Evolutionary conservation across 2,888 invertebrate species (phyloP), one percentile per base, ranked within the genome.

Genomic region (Xylophagus ater): DNA sequence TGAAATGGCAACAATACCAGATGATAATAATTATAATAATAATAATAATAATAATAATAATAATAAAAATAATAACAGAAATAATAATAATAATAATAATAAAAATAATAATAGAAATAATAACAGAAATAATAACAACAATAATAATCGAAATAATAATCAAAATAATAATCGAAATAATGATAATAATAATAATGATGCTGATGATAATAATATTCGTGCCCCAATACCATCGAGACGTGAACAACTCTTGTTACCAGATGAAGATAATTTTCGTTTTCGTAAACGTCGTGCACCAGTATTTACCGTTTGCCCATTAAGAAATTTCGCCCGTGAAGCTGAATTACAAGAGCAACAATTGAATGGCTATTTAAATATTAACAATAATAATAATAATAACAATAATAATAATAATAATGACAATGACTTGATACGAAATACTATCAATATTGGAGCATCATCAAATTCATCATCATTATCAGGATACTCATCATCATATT

Each of bases 191-290:
- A 15, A 20, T 19, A 19, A 20, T 17, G 28, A 24, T 31, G 30
- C 23, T 24, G 35, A 28, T 20, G 37, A 23, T n/a, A 30, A 37
- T 19, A 21, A 20, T 25, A 25, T 64, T 5, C 56, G 63, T 13
- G 59, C 63, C 6, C 63, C 63, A 1, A 63, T 63, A 34, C 58
- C 62, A 9, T 61, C 65, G 7, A 55, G 57, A 18, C 56, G 65
- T 2, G 64, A 64, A 41, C 62, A 61, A 41, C 45, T 63, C n/a
- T 47, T 64, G 13, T 45, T 58, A 23, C 62, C 64, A 1, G 59
- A 62, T 25, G 63, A 63, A 44, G 63, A 63, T 40, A 63, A 62
- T 46, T 63, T 63, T 40, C 53, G 57, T 38, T 52, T 57, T 48
- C 41, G 57, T 5, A 49, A 55, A 4, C 54, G 56, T 3, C 52